phyloP scores from a whole-genome alignment of 1,140 invertebrate genomes.

The Orius insidiosus region DNA sequence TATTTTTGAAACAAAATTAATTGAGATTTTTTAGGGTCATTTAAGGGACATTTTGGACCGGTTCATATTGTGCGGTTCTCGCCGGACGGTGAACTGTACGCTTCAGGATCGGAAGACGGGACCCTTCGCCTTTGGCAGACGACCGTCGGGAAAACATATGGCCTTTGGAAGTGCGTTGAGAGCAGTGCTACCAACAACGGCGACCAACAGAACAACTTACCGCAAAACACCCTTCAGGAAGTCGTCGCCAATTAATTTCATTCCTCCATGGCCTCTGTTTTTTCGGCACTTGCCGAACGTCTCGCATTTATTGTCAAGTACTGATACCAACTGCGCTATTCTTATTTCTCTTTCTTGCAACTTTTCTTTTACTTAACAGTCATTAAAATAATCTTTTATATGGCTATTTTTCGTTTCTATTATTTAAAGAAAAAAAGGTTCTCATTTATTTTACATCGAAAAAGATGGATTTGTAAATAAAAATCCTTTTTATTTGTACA shows the following conservation, averaged over 20 bases:
- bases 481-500: no score
- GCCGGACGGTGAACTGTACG: constrained; percentile 86
- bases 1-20: constrained; percentile 3
- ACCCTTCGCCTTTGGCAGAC: constrained; percentile 89
- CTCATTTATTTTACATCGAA: no score
- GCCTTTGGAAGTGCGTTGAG: constrained; percentile 89
- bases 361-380: no score
- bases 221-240: constrained; percentile 13
- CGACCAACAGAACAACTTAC: constrained; percentile 4
- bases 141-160: constrained; percentile 86
- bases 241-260: constrained; percentile 15
- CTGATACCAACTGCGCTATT: no score
- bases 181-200: constrained; percentile 6
- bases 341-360: no score
- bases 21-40: constrained; percentile 52
- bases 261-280: no score
- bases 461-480: no score
- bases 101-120: constrained; percentile 91
- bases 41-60: constrained; percentile 94
- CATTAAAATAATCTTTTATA: no score
- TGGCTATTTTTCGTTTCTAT: no score
- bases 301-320: no score
- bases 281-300: no score
- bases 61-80: constrained; percentile 89
- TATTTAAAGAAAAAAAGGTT: no score